Percentiles rank a stretch among this genome's conserved stretches.
Evolutionary conservation across 2,888 invertebrate species (phyloP).

Genomic region (Nemotelus pantherinus): DNA sequence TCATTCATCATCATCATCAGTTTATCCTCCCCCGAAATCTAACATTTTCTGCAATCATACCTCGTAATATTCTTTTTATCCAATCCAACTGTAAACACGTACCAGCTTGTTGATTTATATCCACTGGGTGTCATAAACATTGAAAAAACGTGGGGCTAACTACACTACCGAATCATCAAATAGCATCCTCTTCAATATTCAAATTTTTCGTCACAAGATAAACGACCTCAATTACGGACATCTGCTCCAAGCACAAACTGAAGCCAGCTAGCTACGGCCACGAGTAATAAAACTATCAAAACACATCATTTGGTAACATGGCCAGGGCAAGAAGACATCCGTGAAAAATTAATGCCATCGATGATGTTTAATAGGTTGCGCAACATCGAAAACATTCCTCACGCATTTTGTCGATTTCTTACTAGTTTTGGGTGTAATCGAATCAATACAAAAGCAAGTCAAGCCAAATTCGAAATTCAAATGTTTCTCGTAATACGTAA

Average conservation of each 20-base stretch:
- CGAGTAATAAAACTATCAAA: slow-evolving; percentile 4
- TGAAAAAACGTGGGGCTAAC: not conserved
- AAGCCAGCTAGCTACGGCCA: no score
- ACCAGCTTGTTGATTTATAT: not conserved
- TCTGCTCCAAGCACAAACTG: not conserved
- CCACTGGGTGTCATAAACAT: not conserved
- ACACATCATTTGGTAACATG: not conserved
- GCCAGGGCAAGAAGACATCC: not conserved
- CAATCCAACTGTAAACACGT: not conserved
- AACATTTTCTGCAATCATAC: no score
- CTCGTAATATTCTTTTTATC: not conserved
- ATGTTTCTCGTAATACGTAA: not conserved
- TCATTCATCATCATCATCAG: no score
- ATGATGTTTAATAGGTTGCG: not conserved
- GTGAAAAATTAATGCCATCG: not conserved
- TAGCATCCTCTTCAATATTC: not conserved
- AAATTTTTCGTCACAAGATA: not conserved
- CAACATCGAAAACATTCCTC: not conserved
- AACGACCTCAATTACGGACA: slow-evolving; percentile 16
- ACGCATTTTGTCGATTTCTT: not conserved
- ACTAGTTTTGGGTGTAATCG: not conserved
- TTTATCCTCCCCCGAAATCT: no score
- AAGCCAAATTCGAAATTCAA: slow-evolving; percentile 26
- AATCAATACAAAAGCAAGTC: not conserved
- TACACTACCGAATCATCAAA: not conserved